Evolutionary conservation across 2,888 invertebrate species (phyloP).

Genomic region (Agriopis marginaria): DNA sequence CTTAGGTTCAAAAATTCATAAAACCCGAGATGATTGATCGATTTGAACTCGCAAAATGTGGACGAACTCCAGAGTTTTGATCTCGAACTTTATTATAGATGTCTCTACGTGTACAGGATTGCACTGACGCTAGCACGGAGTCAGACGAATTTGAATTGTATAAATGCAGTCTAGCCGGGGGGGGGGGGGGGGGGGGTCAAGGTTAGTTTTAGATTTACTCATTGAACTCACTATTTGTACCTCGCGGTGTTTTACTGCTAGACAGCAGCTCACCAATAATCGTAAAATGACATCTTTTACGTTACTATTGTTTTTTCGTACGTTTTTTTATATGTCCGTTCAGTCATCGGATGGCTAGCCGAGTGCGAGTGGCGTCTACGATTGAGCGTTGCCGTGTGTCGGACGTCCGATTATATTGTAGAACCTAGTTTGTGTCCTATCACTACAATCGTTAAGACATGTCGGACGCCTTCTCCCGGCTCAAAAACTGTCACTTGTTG

Average conservation of each 20-base stretch:
- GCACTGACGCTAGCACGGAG: constrained; percentile 5
- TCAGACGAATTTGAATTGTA: constrained; percentile 12
- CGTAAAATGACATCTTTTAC: neutral
- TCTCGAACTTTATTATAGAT: neutral
- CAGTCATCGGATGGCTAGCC: no score
- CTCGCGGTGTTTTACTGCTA: neutral
- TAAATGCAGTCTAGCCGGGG: constrained; percentile 25
- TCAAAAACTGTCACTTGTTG: neutral
- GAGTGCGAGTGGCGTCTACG: neutral
- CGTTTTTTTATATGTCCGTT: no score
- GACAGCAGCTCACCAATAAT: neutral
- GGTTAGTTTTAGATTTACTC: constrained; percentile 2
- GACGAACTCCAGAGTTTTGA: constrained; percentile 27
- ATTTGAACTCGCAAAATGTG: constrained; percentile 13
- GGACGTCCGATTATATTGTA: neutral
- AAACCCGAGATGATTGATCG: neutral
- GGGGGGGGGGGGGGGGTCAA: no score
- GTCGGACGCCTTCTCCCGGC: neutral
- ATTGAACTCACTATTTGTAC: neutral
- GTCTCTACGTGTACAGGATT: neutral
- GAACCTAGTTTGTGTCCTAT: neutral
- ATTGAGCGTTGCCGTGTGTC: neutral
- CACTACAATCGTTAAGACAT: neutral
- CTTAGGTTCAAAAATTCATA: neutral
- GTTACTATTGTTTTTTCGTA: no score